A percentile compares a stretch with the other conserved stretches of the same genome.
Conservation (phyloP, 2,888 invertebrate species). For the Calameuta filiformis region DNA sequence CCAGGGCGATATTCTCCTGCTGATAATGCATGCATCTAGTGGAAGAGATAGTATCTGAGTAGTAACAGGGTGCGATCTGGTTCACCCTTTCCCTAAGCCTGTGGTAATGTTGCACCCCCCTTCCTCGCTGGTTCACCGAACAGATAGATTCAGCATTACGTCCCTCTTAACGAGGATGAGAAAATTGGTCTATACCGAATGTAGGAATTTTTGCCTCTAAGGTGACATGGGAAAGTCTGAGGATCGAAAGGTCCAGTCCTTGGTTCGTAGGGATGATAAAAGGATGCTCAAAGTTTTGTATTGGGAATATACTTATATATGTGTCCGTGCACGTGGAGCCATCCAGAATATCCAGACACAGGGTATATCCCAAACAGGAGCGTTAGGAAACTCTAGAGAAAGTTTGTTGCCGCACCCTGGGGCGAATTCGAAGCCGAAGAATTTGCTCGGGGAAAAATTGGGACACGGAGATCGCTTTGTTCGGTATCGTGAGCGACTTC, state of each 20-base stretch:
- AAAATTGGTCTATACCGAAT: not conserved
- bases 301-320: not conserved
- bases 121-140: not conserved
- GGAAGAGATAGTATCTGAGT: not conserved
- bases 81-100: not conserved
- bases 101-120: not conserved
- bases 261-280: not conserved
- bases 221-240: not conserved
- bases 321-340: not conserved
- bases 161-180: not conserved
- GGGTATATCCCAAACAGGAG: not conserved
- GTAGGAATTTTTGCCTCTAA: not conserved
- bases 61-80: not conserved
- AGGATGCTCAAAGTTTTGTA: not conserved
- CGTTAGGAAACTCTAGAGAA: not conserved
- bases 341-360: not conserved
- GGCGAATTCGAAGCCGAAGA: conserved; percentile 8
- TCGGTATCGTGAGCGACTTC: conserved; percentile 36
- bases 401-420: not conserved
- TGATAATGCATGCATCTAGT: conserved; percentile 42
- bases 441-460: conserved; percentile 1
- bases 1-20: conserved; percentile 36
- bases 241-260: not conserved
- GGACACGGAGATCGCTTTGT: conserved; percentile 26
- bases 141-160: not conserved